These are phyloP conservation scores for Pseudocheirus occidentalis DNA, from an alignment of 2,797 vertebrate species.

Conservation along the genomic window DNA sequence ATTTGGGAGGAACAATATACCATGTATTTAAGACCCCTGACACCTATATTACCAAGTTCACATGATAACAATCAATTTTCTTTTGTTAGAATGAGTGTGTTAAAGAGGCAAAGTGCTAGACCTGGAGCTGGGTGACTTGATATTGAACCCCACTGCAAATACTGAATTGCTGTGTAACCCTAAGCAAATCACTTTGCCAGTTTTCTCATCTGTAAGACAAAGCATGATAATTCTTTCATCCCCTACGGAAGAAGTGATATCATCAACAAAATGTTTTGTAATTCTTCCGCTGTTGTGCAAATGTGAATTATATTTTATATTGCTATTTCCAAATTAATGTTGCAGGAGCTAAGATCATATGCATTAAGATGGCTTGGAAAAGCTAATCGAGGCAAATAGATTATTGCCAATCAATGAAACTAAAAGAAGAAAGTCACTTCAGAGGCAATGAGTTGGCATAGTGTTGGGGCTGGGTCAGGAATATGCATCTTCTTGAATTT, in stretches of 20 bases:
- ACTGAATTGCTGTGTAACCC: not conserved
- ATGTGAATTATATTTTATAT: not conserved
- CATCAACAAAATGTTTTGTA: not conserved
- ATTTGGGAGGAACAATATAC: slow-evolving; percentile 30
- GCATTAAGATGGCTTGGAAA: not conserved
- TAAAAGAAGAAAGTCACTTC: not conserved
- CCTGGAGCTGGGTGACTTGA: not conserved
- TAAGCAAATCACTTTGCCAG: not conserved
- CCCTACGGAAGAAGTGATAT: not conserved
- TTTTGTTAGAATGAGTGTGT: not conserved
- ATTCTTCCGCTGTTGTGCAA: not conserved
- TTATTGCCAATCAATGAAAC: not conserved
- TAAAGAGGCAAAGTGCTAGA: not conserved
- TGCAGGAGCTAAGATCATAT: not conserved
- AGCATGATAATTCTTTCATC: not conserved
- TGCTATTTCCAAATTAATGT: not conserved
- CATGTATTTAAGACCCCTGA: not conserved
- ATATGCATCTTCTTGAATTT: not conserved
- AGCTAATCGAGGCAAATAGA: not conserved
- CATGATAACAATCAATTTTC: not conserved
- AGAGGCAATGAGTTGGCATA: not conserved
- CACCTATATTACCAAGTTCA: not conserved
- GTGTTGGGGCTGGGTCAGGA: not conserved
- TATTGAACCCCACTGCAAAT: not conserved
- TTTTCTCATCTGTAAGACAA: not conserved